phyloP scores from a whole-genome alignment of 2,888 invertebrate genomes.

The Amitus sp. region DNA sequence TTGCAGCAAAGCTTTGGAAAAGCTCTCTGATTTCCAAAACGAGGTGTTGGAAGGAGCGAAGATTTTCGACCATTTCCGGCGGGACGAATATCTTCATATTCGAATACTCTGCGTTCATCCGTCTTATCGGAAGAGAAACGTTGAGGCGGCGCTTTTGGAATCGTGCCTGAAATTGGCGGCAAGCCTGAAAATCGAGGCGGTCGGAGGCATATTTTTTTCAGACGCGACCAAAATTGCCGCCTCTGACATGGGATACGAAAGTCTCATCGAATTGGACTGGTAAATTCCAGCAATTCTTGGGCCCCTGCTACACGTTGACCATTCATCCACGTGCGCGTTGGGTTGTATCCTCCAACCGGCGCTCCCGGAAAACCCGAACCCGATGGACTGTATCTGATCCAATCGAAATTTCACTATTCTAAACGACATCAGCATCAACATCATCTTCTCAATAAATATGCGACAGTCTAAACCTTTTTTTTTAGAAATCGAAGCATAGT shows the following conservation, averaged over 20 bases:
- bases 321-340: too few relatives aligned
- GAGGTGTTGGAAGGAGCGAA: constrained; percentile 45
- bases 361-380: too few relatives aligned
- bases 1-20: constrained; percentile 43
- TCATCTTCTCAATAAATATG: too few relatives aligned
- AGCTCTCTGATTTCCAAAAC: constrained; percentile 47
- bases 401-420: too few relatives aligned
- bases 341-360: too few relatives aligned
- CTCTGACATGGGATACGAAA: constrained; percentile 39
- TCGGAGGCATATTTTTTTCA: constrained; percentile 54
- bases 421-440: too few relatives aligned
- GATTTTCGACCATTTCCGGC: constrained; percentile 38
- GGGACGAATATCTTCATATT: constrained; percentile 45
- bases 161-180: constrained; percentile 44
- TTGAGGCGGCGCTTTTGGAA: constrained; percentile 45
- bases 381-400: too few relatives aligned
- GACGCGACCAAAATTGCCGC: constrained; percentile 45
- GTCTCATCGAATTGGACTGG: constrained; percentile 63
- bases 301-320: background rate
- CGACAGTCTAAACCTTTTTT: too few relatives aligned
- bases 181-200: constrained; percentile 39
- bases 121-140: constrained; percentile 46
- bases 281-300: background rate
- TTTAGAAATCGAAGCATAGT: too few relatives aligned
- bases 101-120: constrained; percentile 56